Conservation (phyloP, 2,113 vertebrate genomes). For the Platysternon megacephalum region DNA sequence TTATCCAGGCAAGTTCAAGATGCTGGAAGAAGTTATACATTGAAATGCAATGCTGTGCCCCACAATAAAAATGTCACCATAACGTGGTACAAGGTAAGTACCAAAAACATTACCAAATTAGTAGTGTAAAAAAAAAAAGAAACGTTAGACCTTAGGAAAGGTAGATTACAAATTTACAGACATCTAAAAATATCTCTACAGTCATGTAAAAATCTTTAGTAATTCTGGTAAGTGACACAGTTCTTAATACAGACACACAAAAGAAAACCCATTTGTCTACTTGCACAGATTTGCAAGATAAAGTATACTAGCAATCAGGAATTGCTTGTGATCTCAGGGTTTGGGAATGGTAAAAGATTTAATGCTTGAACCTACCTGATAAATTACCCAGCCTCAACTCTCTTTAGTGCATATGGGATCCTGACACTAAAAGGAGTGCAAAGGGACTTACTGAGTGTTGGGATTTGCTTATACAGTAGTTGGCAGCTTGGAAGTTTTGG, state of each 20-base stretch:
- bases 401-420: background rate
- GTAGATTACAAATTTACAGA: background rate
- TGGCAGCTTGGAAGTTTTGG: background rate
- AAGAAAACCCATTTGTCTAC: background rate
- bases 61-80: slow-evolving; percentile 32
- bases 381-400: background rate
- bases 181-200: background rate
- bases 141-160: background rate
- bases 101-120: background rate
- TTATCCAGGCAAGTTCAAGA: slow-evolving; percentile 33
- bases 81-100: slow-evolving; percentile 78
- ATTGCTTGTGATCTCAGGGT: background rate
- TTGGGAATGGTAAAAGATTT: background rate
- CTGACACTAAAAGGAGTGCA: background rate
- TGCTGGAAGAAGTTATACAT: slow-evolving; percentile 55
- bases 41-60: slow-evolving; percentile 57
- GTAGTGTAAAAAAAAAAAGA: background rate
- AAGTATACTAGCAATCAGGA: background rate
- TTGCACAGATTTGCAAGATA: background rate
- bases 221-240: background rate
- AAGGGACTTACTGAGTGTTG: background rate
- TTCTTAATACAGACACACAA: background rate
- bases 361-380: background rate
- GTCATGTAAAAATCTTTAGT: background rate
- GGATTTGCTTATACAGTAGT: background rate